Base-by-base conservation (phyloP, 2,888 invertebrate species). In the Parasteatoda lunata region DNA sequence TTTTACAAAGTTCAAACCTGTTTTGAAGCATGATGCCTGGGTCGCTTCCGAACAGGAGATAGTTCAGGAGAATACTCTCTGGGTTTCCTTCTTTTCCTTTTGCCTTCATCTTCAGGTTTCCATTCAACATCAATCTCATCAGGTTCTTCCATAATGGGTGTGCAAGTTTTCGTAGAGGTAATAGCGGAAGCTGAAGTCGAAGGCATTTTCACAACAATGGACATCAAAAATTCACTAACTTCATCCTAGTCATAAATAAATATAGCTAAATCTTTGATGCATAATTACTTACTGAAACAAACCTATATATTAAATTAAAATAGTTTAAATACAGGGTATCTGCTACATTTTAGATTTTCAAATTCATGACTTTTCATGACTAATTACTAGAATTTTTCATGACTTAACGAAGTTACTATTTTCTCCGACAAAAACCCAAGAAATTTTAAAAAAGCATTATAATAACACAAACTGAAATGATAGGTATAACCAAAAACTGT, bases 1-100 rank as follows among this genome's bases (percentile, higher is more conserved):
- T n/a, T 30, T 30, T 30, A 30, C 30, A 30, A 30, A 30, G 30
- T 30, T 72, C 76, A 68, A 77, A 88, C 88, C 88, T 80, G 79
- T 79, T 75, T 78, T 9, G 78, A 45, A 68, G 51, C 45, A 30
- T 77, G 54, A 49, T 79, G 76, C 48, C 70, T 65, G 2, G 79
- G 54, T 15, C 83, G 78, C 49, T 84, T 88, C 5, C 78, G 72
- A 51, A 79, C 79, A 7, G 88, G 78, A 11, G 78, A 78, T 13
- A 77, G 47, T 52, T 81, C 84, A 8, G 84, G 77, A 6, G 79
- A 86, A 51, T 80, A 86, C 51, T 88, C 83, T 59, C 75, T 83
- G 9, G 83, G 79, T 13, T 83, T 83, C 59, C 88, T 83, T 4
- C 81, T 66, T 47, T 51, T 79, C 13, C 88, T 51, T 51, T 88